Evolutionary conservation across 2,113 vertebrate species (phyloP), one percentile per base, ranked within the genome.

Genomic region (Pygoscelis adeliae): DNA sequence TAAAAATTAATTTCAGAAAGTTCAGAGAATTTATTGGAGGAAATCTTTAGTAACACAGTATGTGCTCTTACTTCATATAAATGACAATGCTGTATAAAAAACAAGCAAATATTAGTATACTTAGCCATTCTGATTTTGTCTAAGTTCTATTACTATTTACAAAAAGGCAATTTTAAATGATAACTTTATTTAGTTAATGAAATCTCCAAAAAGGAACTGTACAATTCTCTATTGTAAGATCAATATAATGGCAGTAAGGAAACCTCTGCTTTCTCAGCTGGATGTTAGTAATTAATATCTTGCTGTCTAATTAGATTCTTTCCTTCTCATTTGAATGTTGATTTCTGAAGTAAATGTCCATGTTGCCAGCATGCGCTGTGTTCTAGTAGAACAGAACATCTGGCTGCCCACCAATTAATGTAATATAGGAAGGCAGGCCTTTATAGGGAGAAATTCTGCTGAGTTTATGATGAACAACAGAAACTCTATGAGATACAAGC

Each of bases 221-320:
- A 22, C 13, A 69, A 7, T 47, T 25, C 22, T 89, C 36, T 61
- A 11, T 40, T n/a, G 25, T 56, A 77, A 63, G 27, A 63, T 58
- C 2, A 15, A 11, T 53, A 59, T 71, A 50, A 26, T 50, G 73
- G 21, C 72, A 89, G 42, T 67, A 23, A 94, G 38, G 15, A 89
- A 93, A 94, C 19, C 58, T 89, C 71, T 90, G 49, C 82, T 94
- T 96, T 74, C 76, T 93, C 76, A 94, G 94, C 44, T 85, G 76
- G 46, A 29, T 86, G 40, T 56, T 81, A 85, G 56, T 91, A 87
- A 89, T 95, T 97, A 98, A 92, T 95, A 97, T 70, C 80, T 82
- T 96, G 74, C 77, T 95, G 67, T 86, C 70, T 94, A 89, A 95
- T 96, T 96, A 95, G 44, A 71, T 82, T 74, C 59, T 91, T 79